phyloP scores from a whole-genome alignment of 2,888 invertebrate species.

The Eilema griseolum region DNA sequence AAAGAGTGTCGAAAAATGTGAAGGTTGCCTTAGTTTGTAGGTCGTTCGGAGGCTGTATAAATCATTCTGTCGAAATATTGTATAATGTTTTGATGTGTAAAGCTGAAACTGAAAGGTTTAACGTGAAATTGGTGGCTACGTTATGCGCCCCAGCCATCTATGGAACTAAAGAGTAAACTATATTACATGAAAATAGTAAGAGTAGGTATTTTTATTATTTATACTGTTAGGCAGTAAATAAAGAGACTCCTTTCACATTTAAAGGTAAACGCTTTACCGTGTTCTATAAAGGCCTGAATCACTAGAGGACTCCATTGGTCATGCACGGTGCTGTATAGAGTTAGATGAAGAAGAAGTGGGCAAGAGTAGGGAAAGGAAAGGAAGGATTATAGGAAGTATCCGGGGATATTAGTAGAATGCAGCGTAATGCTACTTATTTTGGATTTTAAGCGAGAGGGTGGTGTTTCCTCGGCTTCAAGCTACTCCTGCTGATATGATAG shows the following conservation, averaged over 20 bases:
- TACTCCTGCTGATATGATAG: too few relatives aligned
- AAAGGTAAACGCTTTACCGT: neutral
- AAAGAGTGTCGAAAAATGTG: constrained; percentile 84
- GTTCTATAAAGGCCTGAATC: neutral
- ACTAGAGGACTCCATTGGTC: neutral
- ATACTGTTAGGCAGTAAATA: neutral
- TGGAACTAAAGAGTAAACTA: neutral
- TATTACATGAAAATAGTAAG: neutral
- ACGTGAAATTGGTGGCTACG: constrained; percentile 39
- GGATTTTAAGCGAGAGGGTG: neutral
- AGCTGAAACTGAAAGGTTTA: constrained; percentile 51
- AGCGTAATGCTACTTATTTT: neutral
- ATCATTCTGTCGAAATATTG: constrained; percentile 81
- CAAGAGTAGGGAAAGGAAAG: neutral
- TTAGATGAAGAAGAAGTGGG: neutral
- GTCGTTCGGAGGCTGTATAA: constrained; percentile 84
- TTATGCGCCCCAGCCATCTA: constrained; percentile 9
- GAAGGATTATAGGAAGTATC: too few relatives aligned
- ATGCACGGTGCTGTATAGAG: neutral
- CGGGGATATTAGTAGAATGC: too few relatives aligned
- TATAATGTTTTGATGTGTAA: constrained; percentile 67
- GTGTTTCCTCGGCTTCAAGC: too few relatives aligned
- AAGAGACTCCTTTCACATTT: neutral
- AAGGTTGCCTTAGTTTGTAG: constrained; percentile 85
- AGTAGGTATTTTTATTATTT: neutral